A percentile compares a stretch with the other conserved stretches of the same genome.
phyloP scores from a whole-genome alignment of 2,797 vertebrate genomes.

The Pseudocheirus occidentalis region DNA sequence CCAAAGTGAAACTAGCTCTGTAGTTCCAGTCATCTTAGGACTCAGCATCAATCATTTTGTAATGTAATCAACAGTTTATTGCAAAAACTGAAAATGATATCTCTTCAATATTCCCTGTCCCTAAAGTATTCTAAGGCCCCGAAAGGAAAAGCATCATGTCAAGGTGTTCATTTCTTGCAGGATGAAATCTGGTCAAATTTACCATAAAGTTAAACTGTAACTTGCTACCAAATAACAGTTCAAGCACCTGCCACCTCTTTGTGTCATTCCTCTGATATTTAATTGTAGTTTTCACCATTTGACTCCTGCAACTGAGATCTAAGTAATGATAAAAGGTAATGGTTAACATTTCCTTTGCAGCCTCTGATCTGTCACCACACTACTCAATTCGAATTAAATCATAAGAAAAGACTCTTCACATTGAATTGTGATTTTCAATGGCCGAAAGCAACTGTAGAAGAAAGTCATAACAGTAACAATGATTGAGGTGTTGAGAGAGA shows the following conservation, averaged over 20 bases:
- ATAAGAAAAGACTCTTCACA: not conserved
- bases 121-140: not conserved
- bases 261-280: not conserved
- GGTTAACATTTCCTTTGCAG: constrained; percentile 27
- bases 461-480: not conserved
- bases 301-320: not conserved
- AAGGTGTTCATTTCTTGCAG: not conserved
- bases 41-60: not conserved
- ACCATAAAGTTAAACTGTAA: not conserved
- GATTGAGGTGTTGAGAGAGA: not conserved
- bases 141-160: not conserved
- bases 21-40: not conserved
- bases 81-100: not conserved
- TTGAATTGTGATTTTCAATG: not conserved
- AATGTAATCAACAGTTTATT: not conserved
- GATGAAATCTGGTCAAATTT: not conserved
- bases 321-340: constrained; percentile 3
- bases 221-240: constrained; percentile 12
- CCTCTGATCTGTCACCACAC: not conserved
- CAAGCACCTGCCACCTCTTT: not conserved
- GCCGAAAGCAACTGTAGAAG: not conserved
- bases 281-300: constrained; percentile 29
- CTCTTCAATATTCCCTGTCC: not conserved
- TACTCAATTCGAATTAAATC: constrained; percentile 3
- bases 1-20: not conserved